A percentile compares a stretch with the other conserved stretches of the same genome.
Conservation (phyloP, 1,140 invertebrate genomes). For the Penaeus japonicus region DNA sequence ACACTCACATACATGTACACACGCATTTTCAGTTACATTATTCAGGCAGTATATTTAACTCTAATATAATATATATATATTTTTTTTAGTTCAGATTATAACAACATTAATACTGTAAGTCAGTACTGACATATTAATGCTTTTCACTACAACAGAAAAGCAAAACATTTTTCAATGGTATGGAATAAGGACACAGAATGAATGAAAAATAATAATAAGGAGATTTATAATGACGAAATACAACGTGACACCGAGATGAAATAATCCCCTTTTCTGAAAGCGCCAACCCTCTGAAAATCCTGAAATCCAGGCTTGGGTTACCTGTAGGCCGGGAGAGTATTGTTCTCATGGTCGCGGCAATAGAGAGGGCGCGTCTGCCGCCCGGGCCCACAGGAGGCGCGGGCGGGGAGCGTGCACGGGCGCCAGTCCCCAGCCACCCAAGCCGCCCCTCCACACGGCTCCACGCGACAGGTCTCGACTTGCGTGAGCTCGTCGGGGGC, state of each 20-base stretch:
- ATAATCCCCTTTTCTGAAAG: too few relatives aligned
- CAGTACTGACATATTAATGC: too few relatives aligned
- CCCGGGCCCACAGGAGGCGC: conserved; percentile 39
- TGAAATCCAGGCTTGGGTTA: background rate
- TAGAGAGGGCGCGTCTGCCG: conserved; percentile 17
- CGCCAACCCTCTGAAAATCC: too few relatives aligned
- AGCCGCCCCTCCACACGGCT: conserved; percentile 71
- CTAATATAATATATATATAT: background rate
- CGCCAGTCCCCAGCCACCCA: conserved; percentile 72
- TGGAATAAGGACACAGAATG: too few relatives aligned
- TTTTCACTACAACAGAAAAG: too few relatives aligned
- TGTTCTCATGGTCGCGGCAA: conserved; percentile 42
- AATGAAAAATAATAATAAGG: too few relatives aligned
- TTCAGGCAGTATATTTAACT: too few relatives aligned
- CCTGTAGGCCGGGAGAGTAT: conserved; percentile 24
- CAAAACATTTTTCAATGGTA: too few relatives aligned
- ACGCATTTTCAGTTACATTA: too few relatives aligned
- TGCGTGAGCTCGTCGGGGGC: conserved; percentile 69
- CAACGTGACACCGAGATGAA: too few relatives aligned
- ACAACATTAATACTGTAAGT: too few relatives aligned
- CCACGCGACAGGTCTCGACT: conserved; percentile 70
- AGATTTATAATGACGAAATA: too few relatives aligned
- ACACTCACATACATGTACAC: background rate
- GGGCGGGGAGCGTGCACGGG: conserved; percentile 63
- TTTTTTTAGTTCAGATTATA: background rate